Base-by-base conservation (phyloP, 2,888 invertebrate genomes). In the Drosophila mulleri region DNA sequence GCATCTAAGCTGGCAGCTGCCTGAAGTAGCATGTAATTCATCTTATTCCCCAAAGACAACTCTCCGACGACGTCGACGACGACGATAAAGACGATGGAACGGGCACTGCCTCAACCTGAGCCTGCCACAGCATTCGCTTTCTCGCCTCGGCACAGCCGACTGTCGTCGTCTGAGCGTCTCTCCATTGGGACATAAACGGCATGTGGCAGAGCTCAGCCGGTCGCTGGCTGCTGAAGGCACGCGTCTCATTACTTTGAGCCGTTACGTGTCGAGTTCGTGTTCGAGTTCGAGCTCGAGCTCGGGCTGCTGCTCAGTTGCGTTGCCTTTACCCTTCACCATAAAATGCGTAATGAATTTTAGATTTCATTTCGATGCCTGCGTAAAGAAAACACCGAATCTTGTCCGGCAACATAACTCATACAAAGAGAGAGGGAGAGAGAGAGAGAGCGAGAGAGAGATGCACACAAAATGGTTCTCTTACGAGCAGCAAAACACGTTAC, bases 11-110 rank as follows among this genome's bases (percentile, higher is more conserved):
- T 72, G 82, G 64, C 75, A 79, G 89, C 83, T 76, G 75, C 73
- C 71, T 83, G 79, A 72, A 89, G 85, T 76, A 81, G 88, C 89
- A 88, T 91, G 88, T 90, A 90, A 91, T 89, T 86, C 91, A 90
- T 89, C 86, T 80, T 86, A 89, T 90, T 89, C 90, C 91, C 91
- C 69, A 77, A 76, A 74, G 90, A 89, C 81, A 80, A 83, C 80
- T 65, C 80, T 65, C 53, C 60, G 60, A 53, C 66, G 59, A 68
- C 64, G 60, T 52, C 66, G 59, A 68, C 64, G 60, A 50, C 66
- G 59, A 68, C 48, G 72, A 64, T 60, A 62, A 80, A 67, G 70
- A 61, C 58, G 42, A 11, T 23, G 37, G 60, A 42, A 32, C 16
- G 42, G 29, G 41, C 8, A 18, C 18, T 23, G 74, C 32, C 66